Percentiles rank a stretch among this genome's conserved stretches.
These are phyloP conservation scores for Osmerus eperlanus DNA, from an alignment of 2,113 vertebrate genomes.

Conservation along the genomic window DNA sequence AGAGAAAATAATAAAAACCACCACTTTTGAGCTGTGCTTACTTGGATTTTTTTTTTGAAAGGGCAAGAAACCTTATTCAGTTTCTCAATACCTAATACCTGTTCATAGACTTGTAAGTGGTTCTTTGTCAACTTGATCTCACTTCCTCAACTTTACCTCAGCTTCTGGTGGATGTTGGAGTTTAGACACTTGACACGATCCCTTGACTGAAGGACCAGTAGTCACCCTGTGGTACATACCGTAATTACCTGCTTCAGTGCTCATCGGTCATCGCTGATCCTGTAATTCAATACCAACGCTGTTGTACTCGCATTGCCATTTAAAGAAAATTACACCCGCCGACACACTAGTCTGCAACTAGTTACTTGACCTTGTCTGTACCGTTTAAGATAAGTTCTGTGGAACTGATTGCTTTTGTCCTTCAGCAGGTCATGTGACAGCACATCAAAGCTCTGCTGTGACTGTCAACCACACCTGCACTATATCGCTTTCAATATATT, in stretches of 20 bases:
- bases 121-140: conserved; percentile 27
- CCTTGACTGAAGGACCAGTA: conserved; percentile 63
- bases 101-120: conserved; percentile 50
- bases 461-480: no score
- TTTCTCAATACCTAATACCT: conserved; percentile 12
- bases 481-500: no score
- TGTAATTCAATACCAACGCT: conserved; percentile 66
- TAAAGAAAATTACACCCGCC: conserved; percentile 43
- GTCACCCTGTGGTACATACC: conserved; percentile 58
- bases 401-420: no score
- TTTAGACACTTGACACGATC: conserved; percentile 56
- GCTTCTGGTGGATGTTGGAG: conserved; percentile 56
- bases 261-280: conserved; percentile 66
- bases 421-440: no score
- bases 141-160: no score
- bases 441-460: no score
- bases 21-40: no score
- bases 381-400: not conserved
- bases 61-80: conserved; percentile 3
- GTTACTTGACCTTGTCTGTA: not conserved
- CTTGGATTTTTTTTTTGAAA: not conserved
- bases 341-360: conserved; percentile 11
- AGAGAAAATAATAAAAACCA: no score
- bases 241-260: conserved; percentile 60
- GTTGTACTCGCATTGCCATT: conserved; percentile 43